Conservation (phyloP, 2,888 invertebrate genomes). For the Nysson spinosus region DNA sequence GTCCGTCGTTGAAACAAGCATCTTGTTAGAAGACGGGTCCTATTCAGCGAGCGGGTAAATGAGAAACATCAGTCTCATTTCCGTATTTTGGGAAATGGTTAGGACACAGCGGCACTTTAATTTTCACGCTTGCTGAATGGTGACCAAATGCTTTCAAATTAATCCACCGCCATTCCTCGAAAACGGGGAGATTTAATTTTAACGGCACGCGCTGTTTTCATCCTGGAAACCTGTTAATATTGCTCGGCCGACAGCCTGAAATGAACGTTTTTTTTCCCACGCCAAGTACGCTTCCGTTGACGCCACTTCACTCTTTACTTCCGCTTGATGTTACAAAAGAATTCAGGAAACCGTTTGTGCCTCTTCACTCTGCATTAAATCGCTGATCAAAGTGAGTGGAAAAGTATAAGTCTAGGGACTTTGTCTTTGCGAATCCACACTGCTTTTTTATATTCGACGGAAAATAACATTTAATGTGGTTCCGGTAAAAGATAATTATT, state of each 20-base stretch:
- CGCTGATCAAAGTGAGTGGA: too few relatives aligned
- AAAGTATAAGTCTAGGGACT: too few relatives aligned
- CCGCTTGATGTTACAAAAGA: not conserved
- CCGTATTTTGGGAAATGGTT: constrained; percentile 12
- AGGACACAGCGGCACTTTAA: not conserved
- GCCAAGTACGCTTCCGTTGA: too few relatives aligned
- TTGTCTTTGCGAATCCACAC: too few relatives aligned
- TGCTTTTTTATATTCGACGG: too few relatives aligned
- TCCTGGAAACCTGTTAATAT: not conserved
- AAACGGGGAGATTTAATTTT: not conserved
- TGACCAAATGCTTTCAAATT: constrained; percentile 7
- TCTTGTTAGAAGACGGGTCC: constrained; percentile 3
- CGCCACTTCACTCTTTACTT: too few relatives aligned
- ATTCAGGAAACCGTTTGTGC: too few relatives aligned
- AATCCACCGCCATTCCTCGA: not conserved
- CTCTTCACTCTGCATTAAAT: too few relatives aligned
- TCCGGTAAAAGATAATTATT: too few relatives aligned
- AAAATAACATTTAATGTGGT: too few relatives aligned
- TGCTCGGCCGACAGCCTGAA: not conserved
- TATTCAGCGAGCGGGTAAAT: constrained; percentile 10
- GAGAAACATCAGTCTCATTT: constrained; percentile 26
- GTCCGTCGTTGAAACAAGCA: not conserved
- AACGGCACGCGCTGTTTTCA: not conserved
- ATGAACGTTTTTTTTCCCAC: not conserved
- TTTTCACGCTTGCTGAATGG: not conserved